Base-by-base conservation (phyloP, 2,113 vertebrate genomes). In the Hydrochoerus hydrochaeris region DNA sequence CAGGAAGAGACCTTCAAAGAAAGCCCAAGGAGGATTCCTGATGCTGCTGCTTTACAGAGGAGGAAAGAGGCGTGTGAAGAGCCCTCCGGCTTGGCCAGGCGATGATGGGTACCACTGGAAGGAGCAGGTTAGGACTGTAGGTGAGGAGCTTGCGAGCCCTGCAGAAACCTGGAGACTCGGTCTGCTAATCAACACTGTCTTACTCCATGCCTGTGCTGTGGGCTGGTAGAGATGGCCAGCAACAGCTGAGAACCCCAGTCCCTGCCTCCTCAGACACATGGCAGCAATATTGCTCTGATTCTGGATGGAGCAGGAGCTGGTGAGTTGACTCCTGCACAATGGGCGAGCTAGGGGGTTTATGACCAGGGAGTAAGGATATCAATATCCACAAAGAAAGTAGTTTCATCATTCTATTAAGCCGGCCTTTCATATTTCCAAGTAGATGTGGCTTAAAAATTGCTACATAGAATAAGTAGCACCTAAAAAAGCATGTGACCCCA, bases 21-120 rank as follows among this genome's bases (percentile, higher is more conserved):
- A 62, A 81, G 54, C 38, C 16, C 3, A 8, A 4, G 6, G 46
- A 65, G 62, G 52, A 7, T 0, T 10, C 62, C 57, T 32, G 82
- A 62, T 13, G 41, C 14, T 16, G 22, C 63, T 26, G 32, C 52
- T 20, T 73, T 32, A 1, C 46, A 1, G 28, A 11, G n/a, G 28
- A 12, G 9, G 67, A 12, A n/a, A 1, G 30, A 52, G 30, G 24
- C 16, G 9, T 10, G 19, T 20, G 26, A 30, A 0, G 19, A 0
- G 44, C 49, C 14, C 54, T 41, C 3, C 1, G 35, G 44, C 62
- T 32, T 35, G 38, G 32, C 5, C 0, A 19, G 62, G 49, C 54
- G 49, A 19, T 24, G 26, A 46, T 1, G 17, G 38, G 1, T 26
- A 11, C 0, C 3, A 16, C 24, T 4, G 26, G 58, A 58, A 73